These are phyloP conservation scores for Sicus ferrugineus DNA, from an alignment of 2,888 invertebrate genomes.

Conservation along the genomic window DNA sequence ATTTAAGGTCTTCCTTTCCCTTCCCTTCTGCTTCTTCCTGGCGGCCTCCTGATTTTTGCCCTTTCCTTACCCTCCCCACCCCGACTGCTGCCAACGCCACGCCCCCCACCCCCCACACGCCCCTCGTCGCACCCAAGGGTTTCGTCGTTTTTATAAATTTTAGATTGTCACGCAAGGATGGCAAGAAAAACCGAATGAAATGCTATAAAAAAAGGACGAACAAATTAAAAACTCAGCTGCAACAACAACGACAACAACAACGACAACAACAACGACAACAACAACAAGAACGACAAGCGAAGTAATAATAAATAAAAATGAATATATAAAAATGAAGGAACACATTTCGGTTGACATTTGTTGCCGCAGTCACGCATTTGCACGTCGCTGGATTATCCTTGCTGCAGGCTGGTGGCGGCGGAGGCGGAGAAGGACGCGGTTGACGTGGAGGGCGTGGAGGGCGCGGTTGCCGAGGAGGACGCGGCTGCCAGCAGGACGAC, in stretches of 20 bases:
- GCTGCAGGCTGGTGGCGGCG: no score
- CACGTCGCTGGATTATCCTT: background rate
- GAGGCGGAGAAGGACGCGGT: no score
- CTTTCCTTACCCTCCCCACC: background rate
- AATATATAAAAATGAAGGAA: constrained; percentile 13
- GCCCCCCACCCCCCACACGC: background rate
- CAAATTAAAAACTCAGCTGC: background rate
- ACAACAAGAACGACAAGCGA: no score
- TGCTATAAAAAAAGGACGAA: constrained; percentile 5
- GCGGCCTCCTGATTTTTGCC: background rate
- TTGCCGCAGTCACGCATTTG: constrained; percentile 31
- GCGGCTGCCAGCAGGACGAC: no score
- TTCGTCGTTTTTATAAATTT: background rate
- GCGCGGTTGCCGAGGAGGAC: no score
- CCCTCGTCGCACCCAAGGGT: background rate
- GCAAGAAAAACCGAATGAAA: background rate
- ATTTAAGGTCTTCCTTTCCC: constrained; percentile 12
- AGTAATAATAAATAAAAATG: no score
- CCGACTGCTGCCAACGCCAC: background rate
- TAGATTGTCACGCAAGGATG: constrained; percentile 25
- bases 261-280: background rate
- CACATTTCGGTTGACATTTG: constrained; percentile 24
- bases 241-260: background rate
- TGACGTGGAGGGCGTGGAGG: no score
- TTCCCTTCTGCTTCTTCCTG: background rate